Evolutionary conservation across 2,888 invertebrate species (phyloP).

Genomic region (Pachymerium ferrugineum): DNA sequence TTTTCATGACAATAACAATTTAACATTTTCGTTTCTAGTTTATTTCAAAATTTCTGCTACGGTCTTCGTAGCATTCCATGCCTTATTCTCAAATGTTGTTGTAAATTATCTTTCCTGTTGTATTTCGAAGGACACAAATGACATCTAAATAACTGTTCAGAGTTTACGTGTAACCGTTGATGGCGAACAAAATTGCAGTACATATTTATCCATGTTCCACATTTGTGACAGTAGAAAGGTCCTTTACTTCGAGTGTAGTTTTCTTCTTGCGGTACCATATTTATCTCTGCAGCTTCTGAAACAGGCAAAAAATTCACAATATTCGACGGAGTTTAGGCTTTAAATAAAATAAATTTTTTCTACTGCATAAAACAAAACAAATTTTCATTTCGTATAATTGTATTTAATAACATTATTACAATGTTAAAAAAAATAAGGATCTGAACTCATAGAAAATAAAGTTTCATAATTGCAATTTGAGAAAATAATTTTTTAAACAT

Average conservation of each 20-base stretch:
- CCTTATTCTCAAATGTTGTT: slow-evolving; percentile 1
- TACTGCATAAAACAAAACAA: not conserved
- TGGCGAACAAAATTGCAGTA: slow-evolving; percentile 13
- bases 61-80: not conserved
- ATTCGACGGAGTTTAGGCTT: not conserved
- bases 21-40: too few species aligned
- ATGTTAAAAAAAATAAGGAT: too few species aligned
- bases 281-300: not conserved
- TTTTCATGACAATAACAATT: too few species aligned
- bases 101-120: slow-evolving; percentile 2
- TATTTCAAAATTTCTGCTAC: too few species aligned
- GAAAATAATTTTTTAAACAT: too few species aligned
- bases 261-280: not conserved
- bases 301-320: slow-evolving; percentile 2
- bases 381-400: too few species aligned
- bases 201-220: slow-evolving; percentile 7
- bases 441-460: too few species aligned
- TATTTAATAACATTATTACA: too few species aligned
- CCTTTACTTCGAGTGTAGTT: slow-evolving; percentile 6
- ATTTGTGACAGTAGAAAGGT: not conserved
- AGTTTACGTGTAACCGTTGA: not conserved
- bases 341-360: not conserved
- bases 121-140: slow-evolving; percentile 17
- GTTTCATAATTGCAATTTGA: too few species aligned
- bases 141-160: not conserved